Conservation (phyloP, 1,140 invertebrate species). For the Aphaenogaster rudis region DNA sequence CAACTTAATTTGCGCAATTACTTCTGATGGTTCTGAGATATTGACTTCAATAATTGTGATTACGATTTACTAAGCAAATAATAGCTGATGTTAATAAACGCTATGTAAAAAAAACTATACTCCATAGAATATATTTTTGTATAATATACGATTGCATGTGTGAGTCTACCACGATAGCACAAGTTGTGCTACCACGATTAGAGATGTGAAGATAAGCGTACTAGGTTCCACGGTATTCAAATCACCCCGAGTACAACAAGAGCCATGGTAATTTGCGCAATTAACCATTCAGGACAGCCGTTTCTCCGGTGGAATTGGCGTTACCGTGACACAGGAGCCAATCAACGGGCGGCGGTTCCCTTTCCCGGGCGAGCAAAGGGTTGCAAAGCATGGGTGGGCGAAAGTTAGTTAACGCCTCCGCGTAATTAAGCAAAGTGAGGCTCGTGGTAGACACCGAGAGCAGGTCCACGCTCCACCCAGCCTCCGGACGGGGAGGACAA, state of each 20-base stretch:
- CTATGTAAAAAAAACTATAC: neutral
- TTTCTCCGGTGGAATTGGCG: slow-evolving; percentile 46
- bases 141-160: neutral
- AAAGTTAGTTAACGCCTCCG: slow-evolving; percentile 83
- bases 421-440: slow-evolving; percentile 84
- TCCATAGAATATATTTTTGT: neutral
- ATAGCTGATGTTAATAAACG: neutral
- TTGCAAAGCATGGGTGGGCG: slow-evolving; percentile 74
- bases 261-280: neutral
- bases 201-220: neutral
- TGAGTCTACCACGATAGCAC: no score
- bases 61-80: neutral
- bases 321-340: slow-evolving; percentile 44
- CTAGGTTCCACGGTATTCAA: slow-evolving; percentile 14
- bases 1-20: neutral
- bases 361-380: slow-evolving; percentile 65
- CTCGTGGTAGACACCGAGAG: slow-evolving; percentile 66
- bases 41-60: slow-evolving; percentile 4
- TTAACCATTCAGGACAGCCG: slow-evolving; percentile 30
- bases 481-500: slow-evolving; percentile 68
- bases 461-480: slow-evolving; percentile 81
- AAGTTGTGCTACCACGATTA: slow-evolving; percentile 8
- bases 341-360: slow-evolving; percentile 48
- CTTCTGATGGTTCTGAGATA: neutral
- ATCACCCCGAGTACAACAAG: neutral